Evolutionary conservation across 2,113 vertebrate genomes (phyloP), one percentile per base, ranked within the genome.

Genomic region (Trochalopteron elliotii): DNA sequence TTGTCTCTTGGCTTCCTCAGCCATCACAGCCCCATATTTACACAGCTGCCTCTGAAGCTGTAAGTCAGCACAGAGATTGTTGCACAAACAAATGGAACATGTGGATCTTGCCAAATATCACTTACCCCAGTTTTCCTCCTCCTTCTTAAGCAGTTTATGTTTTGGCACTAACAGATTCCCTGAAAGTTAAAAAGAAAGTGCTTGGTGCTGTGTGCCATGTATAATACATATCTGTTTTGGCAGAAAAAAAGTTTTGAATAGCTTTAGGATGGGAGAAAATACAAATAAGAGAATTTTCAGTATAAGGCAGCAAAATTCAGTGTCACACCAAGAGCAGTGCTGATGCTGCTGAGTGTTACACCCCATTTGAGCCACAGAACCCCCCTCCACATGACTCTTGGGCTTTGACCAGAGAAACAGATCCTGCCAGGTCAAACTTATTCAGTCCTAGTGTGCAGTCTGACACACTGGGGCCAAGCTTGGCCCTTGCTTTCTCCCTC

Each of bases 51-150:
- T 94, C 90, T 72, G 70, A 91, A 91, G 82, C 71, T 90, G 90
- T 88, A 94, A 96, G 86, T 92, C 94, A 96, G 90, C 92, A 94
- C 81, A 90, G 90, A 7, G 39, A 90, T 82, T 94, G 95, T 94
- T 96, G 94, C 86, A 89, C 64, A 95, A 96, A 96, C 92, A 94
- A 93, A 81, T 16, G 64, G 65, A 96, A 95, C 88, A 95, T 81
- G 94, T 94, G 96, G 93, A 84, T 92, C 94, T 81, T 96, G 94
- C 92, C 96, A 96, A 94, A 93, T 94, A 96, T 75, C 88, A 68
- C 53, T 97, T 93, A 93, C 35, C 70, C 87, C n/a, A 77, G 45
- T 90, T 96, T 81, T 78, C 68, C 39, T 94, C 37, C 76, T 86
- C 33, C 49, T 85, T 49, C 82, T 92, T 69, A 79, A 87, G 86